Conservation (phyloP, 2,888 invertebrate species). For the Shargacucullia verbasci region DNA sequence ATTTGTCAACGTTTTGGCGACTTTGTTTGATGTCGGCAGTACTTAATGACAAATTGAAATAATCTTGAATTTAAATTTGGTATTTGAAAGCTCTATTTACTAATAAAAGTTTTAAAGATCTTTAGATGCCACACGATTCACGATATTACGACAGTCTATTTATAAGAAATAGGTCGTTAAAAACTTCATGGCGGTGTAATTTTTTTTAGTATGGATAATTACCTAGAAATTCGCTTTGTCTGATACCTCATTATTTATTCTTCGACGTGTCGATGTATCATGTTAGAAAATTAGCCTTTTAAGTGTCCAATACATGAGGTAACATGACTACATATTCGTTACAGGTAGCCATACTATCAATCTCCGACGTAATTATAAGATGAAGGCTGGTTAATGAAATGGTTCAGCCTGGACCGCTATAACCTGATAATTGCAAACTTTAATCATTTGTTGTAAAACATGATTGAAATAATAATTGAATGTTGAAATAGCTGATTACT, state of each 20-base stretch:
- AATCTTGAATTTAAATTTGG: constrained; percentile 31
- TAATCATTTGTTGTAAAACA: constrained; percentile 39
- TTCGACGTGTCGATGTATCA: constrained; percentile 22
- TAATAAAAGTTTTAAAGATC: constrained; percentile 27
- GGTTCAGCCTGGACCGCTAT: constrained; percentile 40
- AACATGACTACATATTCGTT: constrained; percentile 23
- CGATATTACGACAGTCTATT: constrained; percentile 43
- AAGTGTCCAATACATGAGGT: constrained; percentile 14
- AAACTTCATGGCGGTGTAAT: constrained; percentile 19
- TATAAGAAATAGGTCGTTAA: constrained; percentile 39
- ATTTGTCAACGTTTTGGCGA: constrained; percentile 60
- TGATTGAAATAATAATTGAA: constrained; percentile 29
- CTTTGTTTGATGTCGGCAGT: constrained; percentile 55
- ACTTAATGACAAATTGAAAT: constrained; percentile 41
- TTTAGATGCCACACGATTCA: constrained; percentile 17
- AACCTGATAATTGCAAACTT: constrained; percentile 47
- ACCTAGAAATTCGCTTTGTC: constrained; percentile 17
- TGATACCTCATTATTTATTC: constrained; percentile 7
- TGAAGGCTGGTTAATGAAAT: constrained; percentile 50
- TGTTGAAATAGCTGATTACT: constrained; percentile 17
- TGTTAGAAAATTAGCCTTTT: constrained; percentile 24
- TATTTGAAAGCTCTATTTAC: constrained; percentile 39
- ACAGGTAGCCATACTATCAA: constrained; percentile 53
- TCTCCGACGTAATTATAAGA: constrained; percentile 59
- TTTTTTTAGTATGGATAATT: constrained; percentile 8